Percentiles rank a stretch among this genome's conserved stretches.
Evolutionary conservation across 2,888 invertebrate genomes (phyloP).

Genomic region (Choreutis nemorana): DNA sequence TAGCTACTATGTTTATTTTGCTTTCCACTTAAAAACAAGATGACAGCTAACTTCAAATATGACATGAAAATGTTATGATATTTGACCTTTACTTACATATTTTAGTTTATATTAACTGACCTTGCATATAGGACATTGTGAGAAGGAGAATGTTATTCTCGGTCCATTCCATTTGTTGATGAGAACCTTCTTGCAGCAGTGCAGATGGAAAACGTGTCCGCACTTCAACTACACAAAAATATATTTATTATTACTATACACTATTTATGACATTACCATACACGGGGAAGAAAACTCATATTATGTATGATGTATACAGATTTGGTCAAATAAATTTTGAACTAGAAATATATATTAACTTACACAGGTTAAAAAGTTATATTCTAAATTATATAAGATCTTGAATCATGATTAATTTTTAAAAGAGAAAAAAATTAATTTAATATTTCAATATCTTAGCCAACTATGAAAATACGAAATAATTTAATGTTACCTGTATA

Average conservation of each 20-base stretch:
- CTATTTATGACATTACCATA: background rate
- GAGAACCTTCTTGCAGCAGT: conserved; percentile 88
- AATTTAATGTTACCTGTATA: conserved; percentile 70
- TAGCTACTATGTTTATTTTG: too few relatives aligned
- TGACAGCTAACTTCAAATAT: too few relatives aligned
- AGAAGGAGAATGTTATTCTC: conserved; percentile 94
- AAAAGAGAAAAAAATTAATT: too few relatives aligned
- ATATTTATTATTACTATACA: background rate
- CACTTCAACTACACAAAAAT: conserved; percentile 74
- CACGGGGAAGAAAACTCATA: background rate
- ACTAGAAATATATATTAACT: background rate
- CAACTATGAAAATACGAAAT: background rate
- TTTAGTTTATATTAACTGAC: conserved; percentile 39
- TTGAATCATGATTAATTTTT: background rate
- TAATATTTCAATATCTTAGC: background rate
- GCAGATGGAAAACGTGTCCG: conserved; percentile 95
- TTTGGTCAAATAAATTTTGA: background rate
- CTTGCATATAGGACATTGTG: conserved; percentile 97
- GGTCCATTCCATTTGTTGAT: conserved; percentile 93
- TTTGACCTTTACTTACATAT: background rate
- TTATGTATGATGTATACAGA: background rate
- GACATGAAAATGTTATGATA: too few relatives aligned
- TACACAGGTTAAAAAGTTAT: background rate
- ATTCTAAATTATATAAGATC: background rate
- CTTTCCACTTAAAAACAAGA: too few relatives aligned